Percentiles rank a stretch among this genome's conserved stretches.
Conservation (phyloP, 1,140 invertebrate species). For the Trichonephila clavipes region DNA sequence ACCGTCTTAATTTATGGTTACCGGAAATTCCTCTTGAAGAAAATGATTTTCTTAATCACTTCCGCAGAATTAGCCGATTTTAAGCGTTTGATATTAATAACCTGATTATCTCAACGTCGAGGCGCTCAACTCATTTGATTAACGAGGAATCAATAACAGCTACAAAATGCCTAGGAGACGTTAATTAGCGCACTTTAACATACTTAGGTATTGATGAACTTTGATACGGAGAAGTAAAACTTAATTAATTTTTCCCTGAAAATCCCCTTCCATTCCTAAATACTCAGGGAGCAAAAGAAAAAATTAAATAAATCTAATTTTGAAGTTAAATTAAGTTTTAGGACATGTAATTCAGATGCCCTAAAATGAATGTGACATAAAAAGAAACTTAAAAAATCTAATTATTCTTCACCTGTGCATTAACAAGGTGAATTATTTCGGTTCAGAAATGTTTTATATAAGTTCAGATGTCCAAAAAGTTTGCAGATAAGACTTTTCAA, state of each 20-base stretch:
- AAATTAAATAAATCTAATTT: too few relatives aligned
- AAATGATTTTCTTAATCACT: conserved; percentile 39
- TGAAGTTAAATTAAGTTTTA: too few relatives aligned
- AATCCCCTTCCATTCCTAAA: not conserved
- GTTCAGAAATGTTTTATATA: too few relatives aligned
- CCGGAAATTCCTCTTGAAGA: not conserved
- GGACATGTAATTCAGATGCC: too few relatives aligned
- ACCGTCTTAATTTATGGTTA: not conserved
- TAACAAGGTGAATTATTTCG: too few relatives aligned
- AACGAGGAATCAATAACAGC: conserved; percentile 23
- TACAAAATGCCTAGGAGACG: conserved; percentile 16
- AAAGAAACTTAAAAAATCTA: too few relatives aligned
- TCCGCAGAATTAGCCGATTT: conserved; percentile 28
- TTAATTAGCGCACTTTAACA: conserved; percentile 26
- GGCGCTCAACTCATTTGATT: conserved; percentile 14
- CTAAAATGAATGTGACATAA: too few relatives aligned
- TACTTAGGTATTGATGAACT: conserved; percentile 29
- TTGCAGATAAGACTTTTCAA: too few relatives aligned
- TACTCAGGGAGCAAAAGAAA: too few relatives aligned
- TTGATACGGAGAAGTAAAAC: conserved; percentile 3
- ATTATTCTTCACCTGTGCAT: too few relatives aligned
- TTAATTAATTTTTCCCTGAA: conserved; percentile 11
- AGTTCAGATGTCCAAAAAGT: too few relatives aligned
- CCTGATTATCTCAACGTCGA: conserved; percentile 1
- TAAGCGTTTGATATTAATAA: conserved; percentile 37